Percentiles rank a stretch among this genome's conserved stretches.
Evolutionary conservation across 2,113 vertebrate species (phyloP).

Genomic region (Odobenus rosmarus): DNA sequence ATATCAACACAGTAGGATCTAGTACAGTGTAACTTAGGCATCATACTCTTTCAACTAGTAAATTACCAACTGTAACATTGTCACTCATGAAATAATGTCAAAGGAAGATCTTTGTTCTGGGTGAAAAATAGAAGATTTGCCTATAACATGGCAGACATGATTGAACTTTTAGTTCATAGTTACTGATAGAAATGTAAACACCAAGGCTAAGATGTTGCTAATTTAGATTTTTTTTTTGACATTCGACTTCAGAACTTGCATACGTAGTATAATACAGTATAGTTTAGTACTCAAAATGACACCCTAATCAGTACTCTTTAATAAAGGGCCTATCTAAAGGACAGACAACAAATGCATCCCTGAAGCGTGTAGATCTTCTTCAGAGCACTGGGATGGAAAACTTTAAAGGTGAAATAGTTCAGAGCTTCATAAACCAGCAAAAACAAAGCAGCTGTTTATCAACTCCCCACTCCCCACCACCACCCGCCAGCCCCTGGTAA

Average conservation of each 20-base stretch:
- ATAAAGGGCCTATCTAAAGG: background rate
- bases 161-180: background rate
- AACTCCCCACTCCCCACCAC: background rate
- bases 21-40: background rate
- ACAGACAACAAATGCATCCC: background rate
- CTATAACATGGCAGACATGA: background rate
- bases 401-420: background rate
- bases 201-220: background rate
- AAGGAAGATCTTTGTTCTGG: background rate
- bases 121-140: slow-evolving; percentile 9
- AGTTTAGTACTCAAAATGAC: background rate
- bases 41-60: background rate
- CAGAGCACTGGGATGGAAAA: no score
- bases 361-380: background rate
- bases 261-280: background rate
- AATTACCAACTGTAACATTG: background rate
- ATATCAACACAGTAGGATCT: background rate
- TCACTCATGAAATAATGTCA: slow-evolving; percentile 11
- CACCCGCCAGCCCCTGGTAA: background rate
- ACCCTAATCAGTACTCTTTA: background rate
- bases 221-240: background rate
- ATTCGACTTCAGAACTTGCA: slow-evolving; percentile 18
- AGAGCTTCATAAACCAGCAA: background rate
- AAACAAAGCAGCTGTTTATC: background rate
- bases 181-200: slow-evolving; percentile 11